Percentiles rank a stretch among this genome's conserved stretches.
Evolutionary conservation across 2,888 invertebrate species (phyloP).

Genomic region (Timandra comae): DNA sequence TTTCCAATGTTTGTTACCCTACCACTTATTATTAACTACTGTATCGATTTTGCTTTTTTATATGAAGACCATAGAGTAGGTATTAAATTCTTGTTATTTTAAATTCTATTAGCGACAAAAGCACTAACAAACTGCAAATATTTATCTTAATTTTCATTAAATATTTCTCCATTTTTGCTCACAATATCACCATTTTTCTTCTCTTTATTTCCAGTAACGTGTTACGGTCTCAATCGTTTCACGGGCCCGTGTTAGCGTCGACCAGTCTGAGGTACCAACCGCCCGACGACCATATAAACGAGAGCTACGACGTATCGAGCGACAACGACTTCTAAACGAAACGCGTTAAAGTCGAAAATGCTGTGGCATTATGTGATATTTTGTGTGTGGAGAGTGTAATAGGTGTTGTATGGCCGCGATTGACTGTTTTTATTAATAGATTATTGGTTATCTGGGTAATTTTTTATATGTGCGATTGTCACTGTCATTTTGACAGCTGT

Average conservation of each 20-base stretch:
- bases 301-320: conserved; percentile 68
- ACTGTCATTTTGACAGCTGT: no score
- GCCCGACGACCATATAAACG: conserved; percentile 45
- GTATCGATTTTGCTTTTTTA: no score
- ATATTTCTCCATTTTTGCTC: neutral
- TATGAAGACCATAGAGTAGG: no score
- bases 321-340: conserved; percentile 69
- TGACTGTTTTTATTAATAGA: no score
- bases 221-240: conserved; percentile 79
- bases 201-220: conserved; percentile 60
- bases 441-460: no score
- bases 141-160: neutral
- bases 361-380: conserved; percentile 43
- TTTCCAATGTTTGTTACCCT: no score
- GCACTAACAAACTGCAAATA: no score
- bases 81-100: no score
- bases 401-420: no score
- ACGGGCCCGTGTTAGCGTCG: conserved; percentile 69
- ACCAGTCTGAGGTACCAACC: conserved; percentile 48
- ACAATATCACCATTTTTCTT: neutral
- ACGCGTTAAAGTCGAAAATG: conserved; percentile 26
- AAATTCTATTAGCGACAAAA: no score
- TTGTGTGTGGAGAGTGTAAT: conserved; percentile 22
- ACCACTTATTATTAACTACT: no score
- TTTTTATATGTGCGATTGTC: no score